Conservation (phyloP, 2,113 vertebrate species). For the Sisor rabdophorus region DNA sequence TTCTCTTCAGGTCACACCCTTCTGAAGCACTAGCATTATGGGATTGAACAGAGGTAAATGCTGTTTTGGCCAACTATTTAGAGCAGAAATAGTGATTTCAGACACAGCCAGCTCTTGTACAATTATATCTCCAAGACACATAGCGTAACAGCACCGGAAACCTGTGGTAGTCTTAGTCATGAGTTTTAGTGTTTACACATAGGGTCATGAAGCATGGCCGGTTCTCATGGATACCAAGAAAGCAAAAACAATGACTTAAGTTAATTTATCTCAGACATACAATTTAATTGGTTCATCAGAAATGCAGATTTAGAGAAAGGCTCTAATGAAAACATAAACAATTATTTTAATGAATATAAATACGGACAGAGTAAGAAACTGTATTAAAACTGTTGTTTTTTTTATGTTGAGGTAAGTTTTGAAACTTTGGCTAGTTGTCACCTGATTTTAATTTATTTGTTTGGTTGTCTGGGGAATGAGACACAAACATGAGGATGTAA, state of each 20-base stretch:
- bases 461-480: constrained; percentile 54
- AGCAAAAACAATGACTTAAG: constrained; percentile 33
- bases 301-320: not conserved
- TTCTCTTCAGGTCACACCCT: not conserved
- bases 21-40: not conserved
- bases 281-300: not conserved
- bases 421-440: not conserved
- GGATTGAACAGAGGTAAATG: not conserved
- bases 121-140: constrained; percentile 56
- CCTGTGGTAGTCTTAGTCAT: constrained; percentile 56
- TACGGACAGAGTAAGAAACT: not conserved
- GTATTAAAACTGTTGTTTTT: no score
- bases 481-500: constrained; percentile 47
- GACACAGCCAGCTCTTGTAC: constrained; percentile 52
- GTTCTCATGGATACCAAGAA: constrained; percentile 48
- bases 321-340: not conserved
- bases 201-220: constrained; percentile 52
- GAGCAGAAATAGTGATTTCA: constrained; percentile 15
- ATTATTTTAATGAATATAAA: not conserved
- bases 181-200: constrained; percentile 29
- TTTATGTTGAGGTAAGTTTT: not conserved
- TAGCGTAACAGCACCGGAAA: constrained; percentile 58
- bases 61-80: constrained; percentile 10
- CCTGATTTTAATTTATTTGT: not conserved
- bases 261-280: not conserved